These are phyloP conservation scores for Amiota communis DNA, from an alignment of 2,888 invertebrate species.

Conservation along the genomic window DNA sequence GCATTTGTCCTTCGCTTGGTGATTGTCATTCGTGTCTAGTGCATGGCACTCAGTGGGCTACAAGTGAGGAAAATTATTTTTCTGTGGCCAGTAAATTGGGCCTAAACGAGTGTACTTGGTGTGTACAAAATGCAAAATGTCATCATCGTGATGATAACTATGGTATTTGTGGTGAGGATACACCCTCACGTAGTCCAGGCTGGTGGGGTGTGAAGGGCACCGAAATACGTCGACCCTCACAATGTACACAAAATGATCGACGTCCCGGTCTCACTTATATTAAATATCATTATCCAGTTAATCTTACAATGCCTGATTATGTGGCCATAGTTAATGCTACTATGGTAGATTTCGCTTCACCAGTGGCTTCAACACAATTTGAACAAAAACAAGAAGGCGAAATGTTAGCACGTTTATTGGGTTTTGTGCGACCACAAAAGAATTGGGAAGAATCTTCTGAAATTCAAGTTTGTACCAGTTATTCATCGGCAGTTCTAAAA, in stretches of 20 bases:
- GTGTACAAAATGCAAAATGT: constrained; percentile 92
- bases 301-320: constrained; percentile 90
- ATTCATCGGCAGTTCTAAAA: constrained; percentile 81
- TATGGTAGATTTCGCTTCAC: constrained; percentile 84
- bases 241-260: constrained; percentile 85
- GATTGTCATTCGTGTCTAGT: constrained; percentile 94
- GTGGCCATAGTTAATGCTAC: constrained; percentile 91
- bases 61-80: constrained; percentile 57
- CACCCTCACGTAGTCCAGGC: constrained; percentile 85
- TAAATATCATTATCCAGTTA: constrained; percentile 89
- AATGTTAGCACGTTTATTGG: constrained; percentile 83
- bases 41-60: constrained; percentile 75
- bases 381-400: constrained; percentile 82
- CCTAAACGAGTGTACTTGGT: constrained; percentile 90
- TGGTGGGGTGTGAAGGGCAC: constrained; percentile 94
- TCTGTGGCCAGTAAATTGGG: constrained; percentile 85
- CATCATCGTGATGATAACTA: constrained; percentile 85
- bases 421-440: constrained; percentile 86
- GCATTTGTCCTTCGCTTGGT: constrained; percentile 89
- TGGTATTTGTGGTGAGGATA: constrained; percentile 89
- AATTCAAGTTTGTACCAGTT: constrained; percentile 85
- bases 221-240: constrained; percentile 81
- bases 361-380: constrained; percentile 80
- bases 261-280: constrained; percentile 92
- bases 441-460: constrained; percentile 85